Base-by-base conservation (phyloP, 2,888 invertebrate species). In the Boloria selene region DNA sequence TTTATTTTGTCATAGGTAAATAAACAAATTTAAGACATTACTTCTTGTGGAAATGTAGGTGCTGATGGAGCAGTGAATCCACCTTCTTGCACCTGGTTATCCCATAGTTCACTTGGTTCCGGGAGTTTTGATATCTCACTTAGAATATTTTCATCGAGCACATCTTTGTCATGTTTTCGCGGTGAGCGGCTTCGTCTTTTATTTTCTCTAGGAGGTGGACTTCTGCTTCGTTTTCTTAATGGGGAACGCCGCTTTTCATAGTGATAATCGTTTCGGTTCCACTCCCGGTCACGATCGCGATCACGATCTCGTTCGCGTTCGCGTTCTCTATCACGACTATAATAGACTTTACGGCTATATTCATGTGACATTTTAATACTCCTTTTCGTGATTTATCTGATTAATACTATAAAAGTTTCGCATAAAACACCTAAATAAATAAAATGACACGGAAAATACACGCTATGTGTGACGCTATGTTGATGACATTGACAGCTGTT, bases 91-190 rank as follows among this genome's bases (percentile, higher is more conserved):
- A 86, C 86, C 66, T 86, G 88, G 56, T 73, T 86, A 51, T 91
- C 91, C 91, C 91, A 92, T 52, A 90, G 70, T 59, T 92, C 91
- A 69, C 85, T 90, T 0, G 90, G 90, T 52, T 90, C 89, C 0
- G 91, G 90, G 13, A 90, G 71, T 70, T 91, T 91, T 0, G 89
- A 79, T 53, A 91, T 90, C 68, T 90, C 90, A 70, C 83, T 88
- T 60, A 90, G 74, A 68, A 91, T 90, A 61, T 90, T 90, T 14
- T 90, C 91, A 49, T 90, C 90, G 6, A 89, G 64, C 31, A 85
- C 60, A 42, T 90, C 89, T 65, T 90, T 90, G 4, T 90, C 89
- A 56, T 72, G 77, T 68, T 86, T 87, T 3, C 85, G 78, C 0
- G 90, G 90, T 0, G 90, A 83, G 6, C 88, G 83, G 69, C 87